phyloP scores from a whole-genome alignment of 2,797 vertebrate genomes.

The Squalus acanthias region DNA sequence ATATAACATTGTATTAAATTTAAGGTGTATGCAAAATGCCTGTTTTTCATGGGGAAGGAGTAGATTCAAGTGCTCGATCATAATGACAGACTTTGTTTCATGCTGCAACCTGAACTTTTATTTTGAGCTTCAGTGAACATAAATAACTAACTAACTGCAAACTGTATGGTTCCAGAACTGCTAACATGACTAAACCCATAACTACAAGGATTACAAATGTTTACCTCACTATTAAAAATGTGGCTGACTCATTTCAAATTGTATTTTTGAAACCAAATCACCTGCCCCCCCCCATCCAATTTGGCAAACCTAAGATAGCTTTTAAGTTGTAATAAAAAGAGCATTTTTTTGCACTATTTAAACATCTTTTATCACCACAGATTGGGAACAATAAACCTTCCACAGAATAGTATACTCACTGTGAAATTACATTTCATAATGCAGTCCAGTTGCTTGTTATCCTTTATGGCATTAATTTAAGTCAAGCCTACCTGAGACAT shows the following conservation, averaged over 20 bases:
- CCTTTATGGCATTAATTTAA: not conserved
- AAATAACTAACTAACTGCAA: not conserved
- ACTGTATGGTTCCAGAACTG: not conserved
- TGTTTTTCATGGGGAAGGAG: not conserved
- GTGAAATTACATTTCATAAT: slow-evolving; percentile 18
- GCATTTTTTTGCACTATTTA: not conserved
- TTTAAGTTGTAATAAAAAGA: not conserved
- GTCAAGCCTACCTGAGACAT: not conserved
- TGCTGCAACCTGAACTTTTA: not conserved
- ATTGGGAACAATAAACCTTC: not conserved
- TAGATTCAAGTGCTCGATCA: not conserved
- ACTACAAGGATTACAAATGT: not conserved
- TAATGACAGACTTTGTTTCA: not conserved
- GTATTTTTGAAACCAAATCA: not conserved
- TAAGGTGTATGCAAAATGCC: not conserved
- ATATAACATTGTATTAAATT: not conserved
- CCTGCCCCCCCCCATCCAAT: not conserved
- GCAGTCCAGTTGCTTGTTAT: not conserved
- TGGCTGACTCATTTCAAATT: not conserved
- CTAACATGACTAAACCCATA: not conserved
- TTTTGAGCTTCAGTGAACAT: not conserved
- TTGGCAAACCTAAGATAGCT: not conserved
- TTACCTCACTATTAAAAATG: not conserved
- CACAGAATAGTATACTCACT: not conserved
- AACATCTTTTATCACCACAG: not conserved